These are phyloP conservation scores for Girardinichthys multiradiatus DNA, from an alignment of 2,113 vertebrate genomes.

Conservation along the genomic window DNA sequence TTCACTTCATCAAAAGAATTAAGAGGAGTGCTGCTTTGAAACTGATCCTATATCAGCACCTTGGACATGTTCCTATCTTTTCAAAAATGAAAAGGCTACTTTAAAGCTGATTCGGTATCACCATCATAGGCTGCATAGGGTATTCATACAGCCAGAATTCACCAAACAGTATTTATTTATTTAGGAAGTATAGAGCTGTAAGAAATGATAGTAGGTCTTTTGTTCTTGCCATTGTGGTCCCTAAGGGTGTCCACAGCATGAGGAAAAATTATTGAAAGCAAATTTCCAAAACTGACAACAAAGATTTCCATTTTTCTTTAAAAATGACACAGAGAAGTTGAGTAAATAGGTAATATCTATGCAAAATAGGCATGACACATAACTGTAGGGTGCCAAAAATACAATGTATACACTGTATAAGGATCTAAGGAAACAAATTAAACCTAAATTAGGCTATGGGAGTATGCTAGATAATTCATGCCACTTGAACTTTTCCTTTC, in stretches of 20 bases:
- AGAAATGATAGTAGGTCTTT: constrained; percentile 4
- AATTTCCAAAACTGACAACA: background rate
- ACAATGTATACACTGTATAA: background rate
- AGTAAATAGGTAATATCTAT: background rate
- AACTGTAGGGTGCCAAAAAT: background rate
- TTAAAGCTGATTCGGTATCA: constrained; percentile 40
- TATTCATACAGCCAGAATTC: constrained; percentile 20
- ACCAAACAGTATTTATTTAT: constrained; percentile 34
- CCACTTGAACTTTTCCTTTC: background rate
- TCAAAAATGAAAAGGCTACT: constrained; percentile 12
- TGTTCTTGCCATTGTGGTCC: background rate
- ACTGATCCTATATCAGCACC: constrained; percentile 36
- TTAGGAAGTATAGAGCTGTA: constrained; percentile 15
- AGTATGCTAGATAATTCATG: background rate
- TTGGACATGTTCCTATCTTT: constrained; percentile 15
- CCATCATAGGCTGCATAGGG: constrained; percentile 19
- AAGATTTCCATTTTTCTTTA: constrained; percentile 16
- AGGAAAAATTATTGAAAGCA: background rate
- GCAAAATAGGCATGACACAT: background rate
- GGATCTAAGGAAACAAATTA: background rate
- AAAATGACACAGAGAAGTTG: background rate
- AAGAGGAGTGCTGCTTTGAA: constrained; percentile 14
- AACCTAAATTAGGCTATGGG: background rate
- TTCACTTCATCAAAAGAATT: constrained; percentile 13
- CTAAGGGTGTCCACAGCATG: background rate